These are phyloP conservation scores for Chloroceryle amazona DNA, from an alignment of 2,797 vertebrate species.

Conservation along the genomic window DNA sequence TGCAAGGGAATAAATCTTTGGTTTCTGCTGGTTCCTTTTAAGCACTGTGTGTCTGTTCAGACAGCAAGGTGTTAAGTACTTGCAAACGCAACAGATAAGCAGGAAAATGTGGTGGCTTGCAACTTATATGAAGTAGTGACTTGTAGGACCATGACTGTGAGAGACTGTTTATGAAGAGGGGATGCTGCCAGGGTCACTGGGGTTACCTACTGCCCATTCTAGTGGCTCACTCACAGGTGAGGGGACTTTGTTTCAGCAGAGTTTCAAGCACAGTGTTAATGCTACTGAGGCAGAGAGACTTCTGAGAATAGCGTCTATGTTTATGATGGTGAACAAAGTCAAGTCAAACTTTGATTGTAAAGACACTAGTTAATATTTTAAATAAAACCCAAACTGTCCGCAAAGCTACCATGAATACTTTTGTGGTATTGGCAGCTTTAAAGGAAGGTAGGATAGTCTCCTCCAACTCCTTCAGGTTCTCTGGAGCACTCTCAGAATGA, in stretches of 20 bases:
- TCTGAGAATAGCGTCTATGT: not conserved
- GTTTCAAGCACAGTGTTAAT: not conserved
- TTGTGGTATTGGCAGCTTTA: not conserved
- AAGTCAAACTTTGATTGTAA: slow-evolving; percentile 43
- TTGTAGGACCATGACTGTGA: not conserved
- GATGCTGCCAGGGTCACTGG: not conserved
- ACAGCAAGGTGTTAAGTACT: slow-evolving; percentile 25
- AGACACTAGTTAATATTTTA: slow-evolving; percentile 51
- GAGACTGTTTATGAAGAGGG: not conserved
- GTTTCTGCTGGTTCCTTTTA: not conserved
- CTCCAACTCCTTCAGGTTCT: slow-evolving; percentile 12
- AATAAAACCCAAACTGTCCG: not conserved
- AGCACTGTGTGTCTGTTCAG: not conserved
- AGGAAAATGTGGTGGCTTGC: not conserved
- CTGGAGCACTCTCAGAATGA: slow-evolving; percentile 1
- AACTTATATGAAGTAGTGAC: not conserved
- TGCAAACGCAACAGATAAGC: not conserved
- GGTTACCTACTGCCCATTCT: not conserved
- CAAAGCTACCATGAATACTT: not conserved
- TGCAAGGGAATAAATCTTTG: not conserved
- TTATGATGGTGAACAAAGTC: slow-evolving; percentile 36
- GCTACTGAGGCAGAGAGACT: not conserved
- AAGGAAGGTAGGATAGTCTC: not conserved
- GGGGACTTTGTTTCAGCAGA: not conserved
- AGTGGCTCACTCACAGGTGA: not conserved